Evolutionary conservation across 2,888 invertebrate genomes (phyloP), one percentile per base, ranked within the genome.

Genomic region (Lasioglossum lativentre): DNA sequence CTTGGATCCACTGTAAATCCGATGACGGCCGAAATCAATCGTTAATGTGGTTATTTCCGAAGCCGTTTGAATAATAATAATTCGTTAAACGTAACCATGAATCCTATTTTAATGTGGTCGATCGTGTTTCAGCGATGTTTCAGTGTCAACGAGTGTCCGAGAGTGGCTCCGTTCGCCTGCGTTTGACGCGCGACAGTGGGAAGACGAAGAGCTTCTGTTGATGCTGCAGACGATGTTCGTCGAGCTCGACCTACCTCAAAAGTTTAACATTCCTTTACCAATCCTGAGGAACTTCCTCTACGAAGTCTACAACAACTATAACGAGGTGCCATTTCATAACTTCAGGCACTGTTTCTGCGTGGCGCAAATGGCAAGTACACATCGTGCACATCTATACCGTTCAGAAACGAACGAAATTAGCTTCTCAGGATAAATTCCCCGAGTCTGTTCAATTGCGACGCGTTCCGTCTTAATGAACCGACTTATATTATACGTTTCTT

Each of bases 281-380:
- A 97, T 96, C 82, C 95, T 97, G 89, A 96, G 97, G 88, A 97
- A 97, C 94, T 97, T 97, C 95, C 96, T 97, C 78, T 97, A 97
- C 94, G 97, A 97, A 95, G 97, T 97, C 91, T 97, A 97, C 95
- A 97, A 97, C 95, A 97, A 97, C 95, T 98, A 98, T 96, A 97
- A 98, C 95, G 97, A 97, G 95, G 98, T 98, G 94, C 98, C 98
- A 86, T 98, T 98, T 95, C 98, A 98, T 95, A 98, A 98, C 95
- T 98, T 98, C 95, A 96, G 98, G 90, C 98, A 98, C 94, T 98
- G 97, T 95, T 98, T 98, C 95, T 98, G 98, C 96, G 98, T 98
- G 89, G 97, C 98, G 85, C 98, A 98, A 96, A 98, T 98, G 98
- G 98, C 97, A 95, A 96, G 96, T 96, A 77, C 52, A 74, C 38